Evolutionary conservation across 2,113 vertebrate genomes (phyloP).

Genomic region (Paracanthobrama guichenoti): DNA sequence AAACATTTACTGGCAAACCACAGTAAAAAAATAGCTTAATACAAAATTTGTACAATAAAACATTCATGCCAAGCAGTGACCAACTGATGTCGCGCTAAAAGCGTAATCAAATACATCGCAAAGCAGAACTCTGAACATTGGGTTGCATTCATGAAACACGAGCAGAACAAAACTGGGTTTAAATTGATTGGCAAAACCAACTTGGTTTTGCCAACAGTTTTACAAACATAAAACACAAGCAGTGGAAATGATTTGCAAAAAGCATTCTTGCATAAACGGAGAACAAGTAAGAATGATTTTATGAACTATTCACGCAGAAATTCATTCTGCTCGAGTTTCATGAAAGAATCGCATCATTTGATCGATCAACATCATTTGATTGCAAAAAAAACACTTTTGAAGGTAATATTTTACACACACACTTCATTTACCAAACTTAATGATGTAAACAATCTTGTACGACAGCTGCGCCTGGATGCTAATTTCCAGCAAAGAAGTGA

Average conservation of each 20-base stretch:
- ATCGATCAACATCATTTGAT: too few relatives aligned
- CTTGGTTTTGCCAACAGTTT: not conserved
- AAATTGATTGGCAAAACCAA: not conserved
- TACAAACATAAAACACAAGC: not conserved
- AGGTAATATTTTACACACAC: not conserved
- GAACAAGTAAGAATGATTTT: not conserved
- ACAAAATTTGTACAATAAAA: constrained; percentile 12
- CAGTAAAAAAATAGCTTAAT: constrained; percentile 1
- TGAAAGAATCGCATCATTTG: not conserved
- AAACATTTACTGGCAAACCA: not conserved
- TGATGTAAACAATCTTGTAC: not conserved
- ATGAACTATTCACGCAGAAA: not conserved
- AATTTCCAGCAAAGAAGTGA: not conserved
- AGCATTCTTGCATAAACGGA: not conserved
- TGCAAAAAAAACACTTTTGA: not conserved
- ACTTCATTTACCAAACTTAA: not conserved
- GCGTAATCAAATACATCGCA: not conserved
- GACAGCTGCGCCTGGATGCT: too few relatives aligned
- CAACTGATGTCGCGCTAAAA: not conserved
- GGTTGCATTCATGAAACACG: not conserved
- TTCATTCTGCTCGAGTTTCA: not conserved
- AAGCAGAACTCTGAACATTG: not conserved
- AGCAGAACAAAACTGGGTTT: not conserved
- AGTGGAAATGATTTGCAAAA: too few relatives aligned
- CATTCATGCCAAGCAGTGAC: not conserved